A percentile compares a stretch with the other conserved stretches of the same genome.
Conservation (phyloP, 2,797 vertebrate genomes). For the Crotalus adamanteus region DNA sequence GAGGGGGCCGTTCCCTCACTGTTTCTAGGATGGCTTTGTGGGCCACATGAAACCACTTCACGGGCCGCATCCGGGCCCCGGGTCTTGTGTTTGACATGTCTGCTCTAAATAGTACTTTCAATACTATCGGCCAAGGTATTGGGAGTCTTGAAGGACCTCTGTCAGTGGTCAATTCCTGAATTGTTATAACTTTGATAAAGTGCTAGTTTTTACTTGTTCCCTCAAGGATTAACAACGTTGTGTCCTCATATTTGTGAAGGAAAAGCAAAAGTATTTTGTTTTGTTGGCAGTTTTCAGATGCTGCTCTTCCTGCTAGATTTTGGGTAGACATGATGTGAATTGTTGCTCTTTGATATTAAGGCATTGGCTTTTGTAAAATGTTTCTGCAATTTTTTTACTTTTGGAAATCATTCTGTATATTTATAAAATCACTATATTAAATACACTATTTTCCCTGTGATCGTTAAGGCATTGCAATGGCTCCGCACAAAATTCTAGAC, state of each 20-base stretch:
- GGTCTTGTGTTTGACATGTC: too few relatives aligned
- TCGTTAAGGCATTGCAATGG: not conserved
- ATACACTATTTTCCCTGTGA: not conserved
- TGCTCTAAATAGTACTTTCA: not conserved
- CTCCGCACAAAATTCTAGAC: not conserved
- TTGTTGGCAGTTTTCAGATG: not conserved
- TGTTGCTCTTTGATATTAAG: not conserved
- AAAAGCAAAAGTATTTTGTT: not conserved
- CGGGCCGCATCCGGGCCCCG: too few relatives aligned
- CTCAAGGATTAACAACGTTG: not conserved
- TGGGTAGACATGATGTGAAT: not conserved
- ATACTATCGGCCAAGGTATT: not conserved
- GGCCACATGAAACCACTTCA: too few relatives aligned
- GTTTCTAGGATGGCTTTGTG: too few relatives aligned
- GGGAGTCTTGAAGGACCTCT: not conserved
- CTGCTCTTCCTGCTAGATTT: not conserved
- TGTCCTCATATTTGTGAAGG: not conserved
- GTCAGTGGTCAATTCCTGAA: not conserved
- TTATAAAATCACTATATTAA: not conserved
- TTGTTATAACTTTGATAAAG: not conserved
- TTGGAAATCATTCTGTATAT: not conserved
- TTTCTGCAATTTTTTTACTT: not conserved
- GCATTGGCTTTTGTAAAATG: not conserved
- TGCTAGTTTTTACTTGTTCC: not conserved
- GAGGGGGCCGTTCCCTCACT: too few relatives aligned